phyloP scores from a whole-genome alignment of 2,888 invertebrate genomes.

The Callyntrura guangdongensis region DNA sequence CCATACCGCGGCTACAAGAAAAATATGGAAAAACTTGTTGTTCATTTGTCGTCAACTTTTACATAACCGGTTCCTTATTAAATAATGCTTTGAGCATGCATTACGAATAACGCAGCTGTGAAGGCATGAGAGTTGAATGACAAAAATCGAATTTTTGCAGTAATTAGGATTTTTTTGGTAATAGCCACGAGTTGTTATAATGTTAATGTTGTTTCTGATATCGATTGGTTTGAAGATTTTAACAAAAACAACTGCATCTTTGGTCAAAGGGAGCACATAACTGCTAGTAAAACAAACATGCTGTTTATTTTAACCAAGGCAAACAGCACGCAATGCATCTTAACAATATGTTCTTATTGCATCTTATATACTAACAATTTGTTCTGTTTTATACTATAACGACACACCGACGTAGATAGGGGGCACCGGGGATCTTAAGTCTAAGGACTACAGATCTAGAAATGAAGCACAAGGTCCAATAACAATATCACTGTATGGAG shows the following conservation, averaged over 20 bases:
- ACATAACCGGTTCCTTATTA: constrained; percentile 44
- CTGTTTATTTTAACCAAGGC: too few relatives aligned
- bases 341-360: too few relatives aligned
- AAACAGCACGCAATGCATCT: too few relatives aligned
- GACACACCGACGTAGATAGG: too few relatives aligned
- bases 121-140: neutral
- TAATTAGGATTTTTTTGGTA: neutral
- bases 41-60: constrained; percentile 26
- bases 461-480: too few relatives aligned
- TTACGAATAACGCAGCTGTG: neutral
- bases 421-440: too few relatives aligned
- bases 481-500: too few relatives aligned
- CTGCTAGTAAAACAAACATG: too few relatives aligned
- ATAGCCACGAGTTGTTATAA: neutral
- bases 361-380: too few relatives aligned
- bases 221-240: neutral
- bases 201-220: neutral
- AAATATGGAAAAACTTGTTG: constrained; percentile 22
- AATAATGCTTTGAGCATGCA: neutral
- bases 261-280: too few relatives aligned
- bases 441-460: too few relatives aligned
- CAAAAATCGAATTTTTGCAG: neutral
- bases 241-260: neutral
- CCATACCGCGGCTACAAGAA: neutral
- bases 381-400: too few relatives aligned